Base-by-base conservation (phyloP, 2,113 vertebrate genomes). In the Eupsittula cactorum region DNA sequence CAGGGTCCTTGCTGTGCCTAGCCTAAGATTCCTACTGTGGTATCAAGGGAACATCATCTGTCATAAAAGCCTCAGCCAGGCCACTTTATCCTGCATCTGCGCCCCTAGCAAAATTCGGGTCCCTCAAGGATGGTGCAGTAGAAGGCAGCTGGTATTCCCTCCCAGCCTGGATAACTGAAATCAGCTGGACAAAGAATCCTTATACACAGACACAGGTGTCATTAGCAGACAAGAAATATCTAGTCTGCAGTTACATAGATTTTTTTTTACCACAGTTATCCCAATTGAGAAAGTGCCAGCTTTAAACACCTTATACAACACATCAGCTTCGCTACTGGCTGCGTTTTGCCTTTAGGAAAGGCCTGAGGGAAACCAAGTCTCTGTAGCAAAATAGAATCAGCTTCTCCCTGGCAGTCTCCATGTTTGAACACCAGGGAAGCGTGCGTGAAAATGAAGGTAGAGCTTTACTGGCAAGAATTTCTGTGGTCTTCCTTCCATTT, bases 341-440 rank as follows among this genome's bases (percentile, higher is more conserved):
- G 55, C 19, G 24, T 59, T 59, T 68, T 3, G 3, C 82, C 44
- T 78, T 60, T 19, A 25, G 35, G 52, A 64, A 71, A 85, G 17
- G 24, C 67, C 62, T 52, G 57, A 60, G 35, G 33, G 78, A 67
- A 91, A 84, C 8, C 16, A 35, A 69, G 19, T 41, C 49, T 67
- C 73, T 35, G 29, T 52, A 82, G 27, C 18, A 82, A 79, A 92
- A 47, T 7, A 57, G 65, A 57, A 55, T 18, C 67, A 11, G n/a
- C 37, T 78, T 46, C 69, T 84, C 41, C 76, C 50, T 37, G 6
- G 24, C 64, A 86, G 65, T 6, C 41, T 69, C 73, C 3, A 1
- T 7, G n/a, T 15, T 39, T 3, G 1, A 50, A 46, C 52, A 13
- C 9, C 9, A 8, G 13, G 15, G 11, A 81, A 47, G 3, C 0